Percentiles rank a stretch among this genome's conserved stretches.
phyloP scores from a whole-genome alignment of 2,888 invertebrate genomes.

The Drosophila subquinaria region DNA sequence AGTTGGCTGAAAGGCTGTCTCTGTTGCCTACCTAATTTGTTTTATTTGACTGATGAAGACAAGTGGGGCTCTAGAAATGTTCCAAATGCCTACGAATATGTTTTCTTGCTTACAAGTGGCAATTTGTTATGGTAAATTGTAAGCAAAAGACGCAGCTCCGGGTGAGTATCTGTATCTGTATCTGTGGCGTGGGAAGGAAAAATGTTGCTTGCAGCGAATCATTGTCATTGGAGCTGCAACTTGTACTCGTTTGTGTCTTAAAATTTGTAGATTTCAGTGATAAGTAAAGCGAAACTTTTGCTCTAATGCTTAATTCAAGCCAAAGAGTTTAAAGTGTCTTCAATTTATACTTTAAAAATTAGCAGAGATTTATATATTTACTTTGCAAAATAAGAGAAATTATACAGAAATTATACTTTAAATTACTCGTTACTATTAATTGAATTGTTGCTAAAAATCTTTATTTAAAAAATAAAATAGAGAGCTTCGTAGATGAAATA shows the following conservation, averaged over 20 bases:
- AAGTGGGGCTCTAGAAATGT: slow-evolving; percentile 27
- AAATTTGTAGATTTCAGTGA: neutral
- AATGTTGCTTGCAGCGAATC: slow-evolving; percentile 14
- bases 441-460: neutral
- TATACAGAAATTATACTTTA: neutral
- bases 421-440: neutral
- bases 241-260: neutral
- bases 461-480: neutral
- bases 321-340: neutral
- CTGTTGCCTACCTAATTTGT: slow-evolving; percentile 20
- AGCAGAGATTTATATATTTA: neutral
- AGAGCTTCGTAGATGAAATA: neutral
- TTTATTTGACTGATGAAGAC: slow-evolving; percentile 57
- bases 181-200: slow-evolving; percentile 55
- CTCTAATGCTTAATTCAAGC: slow-evolving; percentile 1
- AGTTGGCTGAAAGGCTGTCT: slow-evolving; percentile 10
- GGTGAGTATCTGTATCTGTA: neutral
- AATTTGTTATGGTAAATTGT: slow-evolving; percentile 65
- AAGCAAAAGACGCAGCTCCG: slow-evolving; percentile 20
- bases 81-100: slow-evolving; percentile 25
- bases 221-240: slow-evolving; percentile 28
- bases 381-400: neutral
- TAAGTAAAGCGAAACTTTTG: slow-evolving; percentile 15
- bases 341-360: slow-evolving; percentile 1
- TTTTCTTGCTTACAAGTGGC: slow-evolving; percentile 32